Conservation (phyloP, 2,888 invertebrate species). For the Gonocerus acuteangulatus region DNA sequence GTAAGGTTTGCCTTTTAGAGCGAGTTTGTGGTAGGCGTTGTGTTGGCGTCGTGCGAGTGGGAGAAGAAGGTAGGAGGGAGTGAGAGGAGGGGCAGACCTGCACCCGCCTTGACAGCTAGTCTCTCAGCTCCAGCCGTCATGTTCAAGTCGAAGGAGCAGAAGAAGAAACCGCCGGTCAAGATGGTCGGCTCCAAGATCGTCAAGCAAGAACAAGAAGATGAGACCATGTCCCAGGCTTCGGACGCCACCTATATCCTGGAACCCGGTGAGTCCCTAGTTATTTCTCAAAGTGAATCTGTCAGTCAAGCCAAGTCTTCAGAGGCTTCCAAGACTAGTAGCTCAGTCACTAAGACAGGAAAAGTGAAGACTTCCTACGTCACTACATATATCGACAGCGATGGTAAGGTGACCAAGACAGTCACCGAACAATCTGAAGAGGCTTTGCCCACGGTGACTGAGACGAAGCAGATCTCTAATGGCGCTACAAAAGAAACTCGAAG, state of each 20-base stretch:
- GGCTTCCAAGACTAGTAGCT: constrained; percentile 3
- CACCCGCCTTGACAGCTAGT: background rate
- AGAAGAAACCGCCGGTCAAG: constrained; percentile 26
- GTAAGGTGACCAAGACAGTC: constrained; percentile 28
- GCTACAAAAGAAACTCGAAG: background rate
- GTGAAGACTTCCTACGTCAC: constrained; percentile 14
- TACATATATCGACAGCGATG: constrained; percentile 21
- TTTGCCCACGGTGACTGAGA: constrained; percentile 4
- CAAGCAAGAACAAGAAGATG: constrained; percentile 28
- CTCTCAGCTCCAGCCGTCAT: constrained; percentile 4
- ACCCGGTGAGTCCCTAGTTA: constrained; percentile 25
- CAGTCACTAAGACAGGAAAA: constrained; percentile 13
- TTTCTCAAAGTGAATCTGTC: constrained; percentile 12
- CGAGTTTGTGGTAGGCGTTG: constrained; percentile 2
- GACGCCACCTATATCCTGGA: constrained; percentile 31
- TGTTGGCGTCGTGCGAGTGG: constrained; percentile 10
- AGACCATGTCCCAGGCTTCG: constrained; percentile 26
- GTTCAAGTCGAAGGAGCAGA: constrained; percentile 19
- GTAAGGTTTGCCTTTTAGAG: constrained; percentile 11
- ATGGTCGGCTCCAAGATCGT: constrained; percentile 37
- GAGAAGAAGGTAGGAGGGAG: background rate
- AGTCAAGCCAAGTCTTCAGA: background rate
- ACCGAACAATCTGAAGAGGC: constrained; percentile 28
- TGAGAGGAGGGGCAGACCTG: background rate
- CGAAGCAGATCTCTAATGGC: background rate